Evolutionary conservation across 2,797 vertebrate genomes (phyloP).

Genomic region (Anas capensis): DNA sequence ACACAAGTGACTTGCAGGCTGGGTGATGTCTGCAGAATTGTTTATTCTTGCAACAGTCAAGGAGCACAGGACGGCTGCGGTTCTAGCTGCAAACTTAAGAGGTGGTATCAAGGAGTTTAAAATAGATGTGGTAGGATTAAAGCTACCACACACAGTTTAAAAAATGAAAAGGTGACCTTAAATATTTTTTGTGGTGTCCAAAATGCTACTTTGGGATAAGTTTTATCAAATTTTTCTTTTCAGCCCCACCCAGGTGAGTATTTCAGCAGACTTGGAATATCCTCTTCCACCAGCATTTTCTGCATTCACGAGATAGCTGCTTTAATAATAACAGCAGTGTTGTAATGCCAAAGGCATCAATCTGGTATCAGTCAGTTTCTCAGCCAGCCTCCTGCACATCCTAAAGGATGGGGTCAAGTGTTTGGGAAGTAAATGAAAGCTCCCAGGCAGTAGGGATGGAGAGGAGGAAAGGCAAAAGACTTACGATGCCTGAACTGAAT

Average conservation of each 20-base stretch:
- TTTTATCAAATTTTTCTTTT: not conserved
- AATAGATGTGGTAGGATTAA: not conserved
- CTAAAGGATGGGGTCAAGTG: fast-evolving
- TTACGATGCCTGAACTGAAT: not conserved
- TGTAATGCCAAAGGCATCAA: not conserved
- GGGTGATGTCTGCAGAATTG: not conserved
- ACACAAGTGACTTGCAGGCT: not conserved
- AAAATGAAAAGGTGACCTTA: not conserved
- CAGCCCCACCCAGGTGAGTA: not conserved
- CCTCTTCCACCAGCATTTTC: not conserved
- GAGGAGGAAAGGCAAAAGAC: not conserved
- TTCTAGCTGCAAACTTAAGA: not conserved
- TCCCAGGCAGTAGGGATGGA: not conserved
- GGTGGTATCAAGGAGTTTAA: not conserved
- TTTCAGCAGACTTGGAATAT: not conserved
- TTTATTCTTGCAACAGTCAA: not conserved
- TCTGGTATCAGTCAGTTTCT: not conserved
- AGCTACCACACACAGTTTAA: fast-evolving
- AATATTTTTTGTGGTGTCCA: not conserved
- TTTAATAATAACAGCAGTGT: not conserved
- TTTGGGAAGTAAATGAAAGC: not conserved
- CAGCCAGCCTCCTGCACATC: not conserved
- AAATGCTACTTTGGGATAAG: not conserved
- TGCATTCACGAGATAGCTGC: not conserved
- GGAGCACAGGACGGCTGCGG: not conserved